phyloP scores from a whole-genome alignment of 2,797 vertebrate species.

The Botia almorhae region DNA sequence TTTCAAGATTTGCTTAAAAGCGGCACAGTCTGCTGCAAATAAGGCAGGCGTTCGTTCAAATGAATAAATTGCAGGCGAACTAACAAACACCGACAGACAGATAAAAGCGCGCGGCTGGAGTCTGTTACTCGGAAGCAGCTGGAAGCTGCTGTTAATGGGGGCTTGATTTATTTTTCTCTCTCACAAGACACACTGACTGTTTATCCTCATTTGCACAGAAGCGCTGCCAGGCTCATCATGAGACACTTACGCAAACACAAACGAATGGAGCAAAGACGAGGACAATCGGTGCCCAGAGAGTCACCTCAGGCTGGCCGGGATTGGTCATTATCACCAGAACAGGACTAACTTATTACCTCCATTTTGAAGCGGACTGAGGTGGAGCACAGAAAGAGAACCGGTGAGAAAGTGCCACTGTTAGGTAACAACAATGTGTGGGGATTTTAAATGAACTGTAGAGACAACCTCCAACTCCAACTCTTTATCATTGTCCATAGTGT shows the following conservation, averaged over 20 bases:
- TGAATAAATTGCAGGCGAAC: constrained; percentile 45
- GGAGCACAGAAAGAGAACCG: constrained; percentile 18
- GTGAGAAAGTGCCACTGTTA: constrained; percentile 38
- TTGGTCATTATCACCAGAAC: constrained; percentile 53
- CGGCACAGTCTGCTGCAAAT: constrained; percentile 11
- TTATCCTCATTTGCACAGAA: constrained; percentile 59
- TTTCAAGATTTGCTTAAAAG: constrained; percentile 36
- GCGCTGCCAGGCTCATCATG: constrained; percentile 55
- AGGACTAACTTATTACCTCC: constrained; percentile 55
- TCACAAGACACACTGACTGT: constrained; percentile 45
- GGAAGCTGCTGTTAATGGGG: constrained; percentile 55
- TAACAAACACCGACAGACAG: constrained; percentile 55
- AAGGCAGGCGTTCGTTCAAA: neutral
- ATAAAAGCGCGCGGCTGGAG: constrained; percentile 53
- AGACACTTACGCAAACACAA: constrained; percentile 54
- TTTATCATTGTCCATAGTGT: constrained; percentile 18
- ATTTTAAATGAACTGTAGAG: constrained; percentile 1
- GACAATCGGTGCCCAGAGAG: constrained; percentile 55
- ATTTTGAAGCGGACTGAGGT: constrained; percentile 26
- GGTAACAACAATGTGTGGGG: neutral
- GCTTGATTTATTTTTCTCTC: constrained; percentile 49
- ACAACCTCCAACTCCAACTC: constrained; percentile 1
- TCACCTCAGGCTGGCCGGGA: constrained; percentile 49
- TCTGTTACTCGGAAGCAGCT: constrained; percentile 46
- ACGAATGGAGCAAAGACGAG: constrained; percentile 33